Evolutionary conservation across 2,797 vertebrate species (phyloP).

Genomic region (Syngnathus acus): DNA sequence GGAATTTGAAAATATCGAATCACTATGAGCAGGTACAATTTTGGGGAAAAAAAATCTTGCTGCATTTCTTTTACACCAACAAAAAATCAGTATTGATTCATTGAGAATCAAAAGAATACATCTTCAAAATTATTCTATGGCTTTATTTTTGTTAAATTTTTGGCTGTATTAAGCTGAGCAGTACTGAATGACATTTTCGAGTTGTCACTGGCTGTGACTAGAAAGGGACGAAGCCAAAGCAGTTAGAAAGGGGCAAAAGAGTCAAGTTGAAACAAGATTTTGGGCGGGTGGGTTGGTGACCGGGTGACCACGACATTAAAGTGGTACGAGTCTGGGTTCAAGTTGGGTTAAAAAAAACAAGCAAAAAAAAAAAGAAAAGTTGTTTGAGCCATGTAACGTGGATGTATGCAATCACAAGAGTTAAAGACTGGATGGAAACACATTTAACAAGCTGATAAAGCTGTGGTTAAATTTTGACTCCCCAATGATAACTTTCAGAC

Average conservation of each 20-base stretch:
- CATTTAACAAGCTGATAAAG: slow-evolving; percentile 30
- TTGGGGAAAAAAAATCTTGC: no score
- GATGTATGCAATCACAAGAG: neutral
- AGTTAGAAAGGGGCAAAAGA: slow-evolving; percentile 11
- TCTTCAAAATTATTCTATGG: no score
- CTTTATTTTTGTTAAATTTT: no score
- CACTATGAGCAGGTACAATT: neutral
- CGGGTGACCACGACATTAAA: neutral
- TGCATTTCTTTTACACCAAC: no score
- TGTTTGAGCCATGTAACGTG: neutral
- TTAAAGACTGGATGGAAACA: neutral
- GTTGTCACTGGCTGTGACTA: no score
- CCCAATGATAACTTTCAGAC: slow-evolving; percentile 21
- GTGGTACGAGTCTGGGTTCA: neutral
- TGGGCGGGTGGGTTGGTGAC: slow-evolving; percentile 10
- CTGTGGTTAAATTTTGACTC: slow-evolving; percentile 52
- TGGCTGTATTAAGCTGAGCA: no score
- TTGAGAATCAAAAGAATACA: neutral
- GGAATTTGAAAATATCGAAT: neutral
- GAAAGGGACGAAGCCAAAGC: neutral
- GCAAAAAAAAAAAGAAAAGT: neutral
- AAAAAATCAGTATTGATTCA: neutral
- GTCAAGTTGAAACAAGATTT: slow-evolving; percentile 7
- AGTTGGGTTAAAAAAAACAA: neutral
- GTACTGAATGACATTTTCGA: no score